phyloP scores from a whole-genome alignment of 2,888 invertebrate species.

The Sarcophaga rosellei region DNA sequence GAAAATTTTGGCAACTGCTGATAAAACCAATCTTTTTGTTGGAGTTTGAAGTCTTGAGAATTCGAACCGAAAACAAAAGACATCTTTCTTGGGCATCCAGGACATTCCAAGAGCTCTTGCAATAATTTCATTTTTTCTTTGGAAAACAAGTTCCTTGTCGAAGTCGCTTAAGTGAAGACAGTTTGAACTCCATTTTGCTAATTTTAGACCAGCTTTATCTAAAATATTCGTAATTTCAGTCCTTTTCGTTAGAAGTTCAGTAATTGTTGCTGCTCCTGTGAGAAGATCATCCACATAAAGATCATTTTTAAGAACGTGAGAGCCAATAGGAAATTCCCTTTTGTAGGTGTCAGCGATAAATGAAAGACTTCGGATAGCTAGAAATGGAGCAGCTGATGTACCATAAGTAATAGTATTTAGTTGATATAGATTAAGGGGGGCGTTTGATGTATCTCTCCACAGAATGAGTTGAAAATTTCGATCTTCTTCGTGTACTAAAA shows the following conservation, averaged over 20 bases:
- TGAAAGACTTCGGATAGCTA: too few relatives aligned
- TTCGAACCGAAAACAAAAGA: constrained; percentile 33
- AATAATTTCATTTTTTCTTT: too few relatives aligned
- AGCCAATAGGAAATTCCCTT: background rate
- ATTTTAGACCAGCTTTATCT: background rate
- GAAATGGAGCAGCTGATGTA: too few relatives aligned
- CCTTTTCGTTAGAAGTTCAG: background rate
- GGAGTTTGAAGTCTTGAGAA: constrained; percentile 34
- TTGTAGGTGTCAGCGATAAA: too few relatives aligned
- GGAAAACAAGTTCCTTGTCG: too few relatives aligned
- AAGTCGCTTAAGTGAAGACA: background rate
- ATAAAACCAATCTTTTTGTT: constrained; percentile 23
- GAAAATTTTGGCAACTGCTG: constrained; percentile 1
- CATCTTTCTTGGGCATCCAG: constrained; percentile 2
- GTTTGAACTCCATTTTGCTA: constrained; percentile 16
- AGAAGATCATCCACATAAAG: constrained; percentile 28
- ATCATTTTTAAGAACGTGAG: too few relatives aligned
- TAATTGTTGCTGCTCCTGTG: constrained; percentile 21
- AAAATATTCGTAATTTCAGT: constrained; percentile 3
- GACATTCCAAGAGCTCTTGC: constrained; percentile 28
- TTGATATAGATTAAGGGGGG: too few relatives aligned
- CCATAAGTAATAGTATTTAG: too few relatives aligned
- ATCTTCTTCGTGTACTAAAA: constrained; percentile 31
- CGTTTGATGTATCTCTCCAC: background rate
- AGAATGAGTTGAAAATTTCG: constrained; percentile 46